phyloP scores from a whole-genome alignment of 2,888 invertebrate species.

The Aspidiotus destructor region DNA sequence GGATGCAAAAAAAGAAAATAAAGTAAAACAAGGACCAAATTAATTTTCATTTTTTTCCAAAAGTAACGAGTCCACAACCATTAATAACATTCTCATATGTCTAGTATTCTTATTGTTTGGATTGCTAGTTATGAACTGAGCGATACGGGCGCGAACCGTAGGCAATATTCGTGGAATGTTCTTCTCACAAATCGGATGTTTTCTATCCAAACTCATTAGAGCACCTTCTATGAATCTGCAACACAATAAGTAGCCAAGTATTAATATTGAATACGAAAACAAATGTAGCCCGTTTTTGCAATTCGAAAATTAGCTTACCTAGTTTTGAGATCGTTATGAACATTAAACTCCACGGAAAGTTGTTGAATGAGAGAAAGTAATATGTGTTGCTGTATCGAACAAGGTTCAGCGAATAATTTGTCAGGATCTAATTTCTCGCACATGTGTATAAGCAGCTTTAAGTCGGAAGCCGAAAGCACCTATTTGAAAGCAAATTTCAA shows the following conservation, averaged over 20 bases:
- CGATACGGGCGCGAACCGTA: slow-evolving; percentile 9
- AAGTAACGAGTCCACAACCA: slow-evolving; percentile 22
- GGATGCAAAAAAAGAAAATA: background rate
- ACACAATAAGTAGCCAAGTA: background rate
- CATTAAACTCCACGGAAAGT: slow-evolving; percentile 76
- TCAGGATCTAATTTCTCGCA: slow-evolving; percentile 25
- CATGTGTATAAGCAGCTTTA: slow-evolving; percentile 13
- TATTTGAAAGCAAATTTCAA: slow-evolving; percentile 1
- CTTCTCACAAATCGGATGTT: slow-evolving; percentile 22
- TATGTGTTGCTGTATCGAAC: slow-evolving; percentile 41
- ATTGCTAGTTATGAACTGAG: slow-evolving; percentile 10
- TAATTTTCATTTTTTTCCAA: slow-evolving; percentile 10
- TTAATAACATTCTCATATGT: slow-evolving; percentile 21
- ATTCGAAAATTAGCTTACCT: slow-evolving; percentile 48
- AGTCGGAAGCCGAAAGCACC: slow-evolving; percentile 20
- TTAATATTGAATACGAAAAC: background rate
- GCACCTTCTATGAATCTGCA: slow-evolving; percentile 24
- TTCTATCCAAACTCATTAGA: slow-evolving; percentile 20
- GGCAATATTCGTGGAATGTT: slow-evolving; percentile 20
- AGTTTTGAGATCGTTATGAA: slow-evolving; percentile 71
- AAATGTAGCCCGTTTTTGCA: too few species aligned
- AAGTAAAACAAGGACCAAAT: background rate
- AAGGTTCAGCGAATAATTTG: slow-evolving; percentile 13
- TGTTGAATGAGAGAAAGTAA: slow-evolving; percentile 89
- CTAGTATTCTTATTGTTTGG: slow-evolving; percentile 24